These are phyloP conservation scores for Tinamus major DNA, from an alignment of 2,797 vertebrate genomes.

Conservation along the genomic window DNA sequence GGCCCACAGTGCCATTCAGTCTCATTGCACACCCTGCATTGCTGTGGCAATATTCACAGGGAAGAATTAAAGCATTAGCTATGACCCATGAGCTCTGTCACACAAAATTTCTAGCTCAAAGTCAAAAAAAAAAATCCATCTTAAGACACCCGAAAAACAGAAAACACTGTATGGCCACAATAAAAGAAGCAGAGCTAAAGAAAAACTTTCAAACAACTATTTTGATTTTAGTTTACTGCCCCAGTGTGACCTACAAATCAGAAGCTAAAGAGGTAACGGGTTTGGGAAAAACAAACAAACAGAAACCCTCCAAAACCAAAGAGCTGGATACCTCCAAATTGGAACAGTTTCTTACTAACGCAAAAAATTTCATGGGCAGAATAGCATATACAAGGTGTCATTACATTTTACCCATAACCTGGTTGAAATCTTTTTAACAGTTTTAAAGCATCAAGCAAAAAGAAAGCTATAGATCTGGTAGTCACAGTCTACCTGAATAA, in stretches of 20 bases:
- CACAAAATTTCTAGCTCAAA: not conserved
- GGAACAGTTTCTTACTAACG: not conserved
- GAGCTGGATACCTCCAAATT: not conserved
- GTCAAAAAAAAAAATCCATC: not conserved
- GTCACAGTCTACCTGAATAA: not conserved
- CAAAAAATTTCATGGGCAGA: not conserved
- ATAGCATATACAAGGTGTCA: not conserved
- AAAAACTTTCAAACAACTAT: not conserved
- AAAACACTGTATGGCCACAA: not conserved
- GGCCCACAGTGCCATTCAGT: conserved; percentile 86
- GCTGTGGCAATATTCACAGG: conserved; percentile 73
- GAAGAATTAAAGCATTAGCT: not conserved
- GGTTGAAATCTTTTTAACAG: not conserved
- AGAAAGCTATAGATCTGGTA: not conserved
- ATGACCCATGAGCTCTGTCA: accelerated
- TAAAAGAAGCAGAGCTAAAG: not conserved
- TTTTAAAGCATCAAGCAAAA: not conserved
- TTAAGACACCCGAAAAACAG: not conserved
- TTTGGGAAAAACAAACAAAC: not conserved
- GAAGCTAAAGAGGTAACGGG: not conserved
- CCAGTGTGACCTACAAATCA: not conserved
- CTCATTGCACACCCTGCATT: conserved; percentile 91
- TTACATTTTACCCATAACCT: not conserved
- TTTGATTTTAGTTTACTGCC: not conserved
- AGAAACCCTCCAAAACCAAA: no score